Evolutionary conservation across 1,140 invertebrate species (phyloP), one percentile per base, ranked within the genome.

Genomic region (Lucilia sericata): DNA sequence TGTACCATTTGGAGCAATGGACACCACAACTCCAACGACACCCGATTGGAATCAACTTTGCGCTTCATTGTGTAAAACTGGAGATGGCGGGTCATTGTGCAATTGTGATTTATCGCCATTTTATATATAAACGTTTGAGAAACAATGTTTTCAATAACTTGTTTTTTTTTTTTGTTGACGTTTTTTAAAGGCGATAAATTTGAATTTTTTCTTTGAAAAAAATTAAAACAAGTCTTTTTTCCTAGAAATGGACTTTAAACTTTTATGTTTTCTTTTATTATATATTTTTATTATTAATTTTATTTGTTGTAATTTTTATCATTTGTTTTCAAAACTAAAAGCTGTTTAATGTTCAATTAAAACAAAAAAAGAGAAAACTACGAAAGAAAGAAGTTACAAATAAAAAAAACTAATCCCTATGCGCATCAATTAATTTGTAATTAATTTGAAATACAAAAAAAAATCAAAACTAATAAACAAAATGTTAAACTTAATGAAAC

Each of bases 41-140:
- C 90, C 90, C 76, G 86, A 91, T 85, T 93, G 92, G 92, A 87
- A 91, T 74, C 84, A 87, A 85, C 90, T 92, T 91, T 93, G 93
- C 87, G 87, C 86, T 84, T 47, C 86, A 30, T 88, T 91, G 85
- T 93, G 93, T 88, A 87, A 90, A 84, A 91, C 90, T 86, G 92
- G 92, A 51, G 91, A 92, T 86, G 93, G 93, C 82, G 93, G 92
- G 83, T 90, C 89, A 84, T 92, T 93, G 86, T 93, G 93, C 88
- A 91, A 92, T 87, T 93, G 93, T 90, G 92, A 93, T 91, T 88
- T 92, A 80, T 89, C 92, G 74, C 92, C 92, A 76, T 91, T 92
- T 86, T 86, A 88, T 86, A 65, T 36, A 21, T 42, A 75, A 42
- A 36, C 21, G 34, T 34, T 60, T 82, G 51, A 70, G 70, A 70